Evolutionary conservation across 1,140 invertebrate genomes (phyloP).

Genomic region (Maniola jurtina): DNA sequence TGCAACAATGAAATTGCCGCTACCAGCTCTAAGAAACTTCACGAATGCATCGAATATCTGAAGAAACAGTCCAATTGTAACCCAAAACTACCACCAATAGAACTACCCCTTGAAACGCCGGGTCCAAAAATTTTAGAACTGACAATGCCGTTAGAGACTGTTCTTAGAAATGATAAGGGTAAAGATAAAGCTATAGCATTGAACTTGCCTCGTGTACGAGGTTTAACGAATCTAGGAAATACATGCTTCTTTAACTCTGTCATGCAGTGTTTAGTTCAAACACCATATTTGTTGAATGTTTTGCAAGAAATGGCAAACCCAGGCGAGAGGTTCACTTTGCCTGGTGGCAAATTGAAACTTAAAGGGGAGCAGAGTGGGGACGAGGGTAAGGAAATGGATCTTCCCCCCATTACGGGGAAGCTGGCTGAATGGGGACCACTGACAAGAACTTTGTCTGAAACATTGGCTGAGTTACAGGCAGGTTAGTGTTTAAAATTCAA

Average conservation of each 20-base stretch:
- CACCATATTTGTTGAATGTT: conserved; percentile 87
- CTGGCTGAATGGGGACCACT: conserved; percentile 86
- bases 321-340: conserved; percentile 84
- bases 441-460: conserved; percentile 83
- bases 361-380: conserved; percentile 57
- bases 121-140: conserved; percentile 47
- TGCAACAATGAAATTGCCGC: conserved; percentile 82
- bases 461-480: conserved; percentile 85
- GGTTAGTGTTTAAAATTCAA: conserved; percentile 37
- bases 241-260: conserved; percentile 98
- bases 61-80: conserved; percentile 76
- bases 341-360: conserved; percentile 82
- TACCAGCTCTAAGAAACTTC: conserved; percentile 81
- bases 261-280: conserved; percentile 94
- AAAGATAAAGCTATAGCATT: conserved; percentile 60
- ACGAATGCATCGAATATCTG: conserved; percentile 82
- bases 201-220: conserved; percentile 80
- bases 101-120: conserved; percentile 46
- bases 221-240: conserved; percentile 93
- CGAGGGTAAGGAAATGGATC: conserved; percentile 62
- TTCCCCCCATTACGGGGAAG: conserved; percentile 83
- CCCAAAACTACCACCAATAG: conserved; percentile 57
- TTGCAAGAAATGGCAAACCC: conserved; percentile 84
- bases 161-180: conserved; percentile 59
- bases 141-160: conserved; percentile 51